Evolutionary conservation across 2,797 vertebrate species (phyloP).

Genomic region (Petrocephalus sullivani): DNA sequence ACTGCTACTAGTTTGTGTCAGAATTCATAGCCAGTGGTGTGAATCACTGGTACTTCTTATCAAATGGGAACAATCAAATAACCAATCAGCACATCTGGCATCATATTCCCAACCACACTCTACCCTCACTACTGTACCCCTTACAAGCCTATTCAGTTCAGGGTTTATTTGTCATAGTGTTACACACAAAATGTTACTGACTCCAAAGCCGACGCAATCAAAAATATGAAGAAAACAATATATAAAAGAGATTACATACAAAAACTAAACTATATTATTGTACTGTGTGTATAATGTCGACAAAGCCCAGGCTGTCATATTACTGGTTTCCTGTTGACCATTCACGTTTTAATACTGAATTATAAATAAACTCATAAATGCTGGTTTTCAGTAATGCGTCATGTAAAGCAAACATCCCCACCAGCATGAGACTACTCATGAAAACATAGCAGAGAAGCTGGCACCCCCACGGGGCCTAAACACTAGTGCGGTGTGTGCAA

Average conservation of each 20-base stretch:
- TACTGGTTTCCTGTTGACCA: not conserved
- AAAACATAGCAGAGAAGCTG: not conserved
- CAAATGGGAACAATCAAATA: not conserved
- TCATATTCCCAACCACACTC: not conserved
- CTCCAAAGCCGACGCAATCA: not conserved
- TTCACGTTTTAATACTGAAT: not conserved
- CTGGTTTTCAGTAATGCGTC: not conserved
- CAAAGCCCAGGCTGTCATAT: not conserved
- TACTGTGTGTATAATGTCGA: too few relatives aligned
- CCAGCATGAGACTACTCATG: not conserved
- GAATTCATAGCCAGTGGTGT: not conserved
- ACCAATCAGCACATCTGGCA: not conserved
- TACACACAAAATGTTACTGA: not conserved
- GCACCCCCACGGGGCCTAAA: not conserved
- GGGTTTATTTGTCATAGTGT: not conserved
- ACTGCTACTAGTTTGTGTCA: not conserved
- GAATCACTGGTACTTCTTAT: not conserved
- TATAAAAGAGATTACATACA: not conserved
- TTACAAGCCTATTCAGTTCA: not conserved
- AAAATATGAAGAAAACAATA: not conserved
- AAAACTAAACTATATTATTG: not conserved
- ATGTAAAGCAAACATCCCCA: not conserved
- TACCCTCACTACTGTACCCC: not conserved
- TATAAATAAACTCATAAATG: not conserved
- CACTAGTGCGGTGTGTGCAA: not conserved